Percentiles rank a stretch among this genome's conserved stretches.
Conservation (phyloP, 2,113 vertebrate species). For the Pygoscelis antarcticus region DNA sequence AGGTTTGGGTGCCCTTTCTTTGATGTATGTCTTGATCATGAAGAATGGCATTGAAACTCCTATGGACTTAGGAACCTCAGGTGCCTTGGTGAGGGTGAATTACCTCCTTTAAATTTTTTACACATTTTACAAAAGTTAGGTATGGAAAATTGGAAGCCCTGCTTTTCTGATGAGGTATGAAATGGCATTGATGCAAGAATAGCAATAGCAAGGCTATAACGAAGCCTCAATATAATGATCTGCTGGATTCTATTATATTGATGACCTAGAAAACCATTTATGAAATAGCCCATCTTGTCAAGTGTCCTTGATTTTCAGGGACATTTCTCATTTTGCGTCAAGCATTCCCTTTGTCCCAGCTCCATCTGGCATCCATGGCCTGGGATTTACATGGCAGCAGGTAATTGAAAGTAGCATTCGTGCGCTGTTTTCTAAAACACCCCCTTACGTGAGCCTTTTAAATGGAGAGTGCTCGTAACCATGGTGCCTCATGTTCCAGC, state of each 20-base stretch:
- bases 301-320: conserved; percentile 37
- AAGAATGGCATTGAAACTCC: neutral
- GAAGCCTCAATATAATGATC: neutral
- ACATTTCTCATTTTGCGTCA: neutral
- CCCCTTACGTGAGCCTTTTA: neutral
- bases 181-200: neutral
- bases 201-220: neutral
- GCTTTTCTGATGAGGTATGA: neutral
- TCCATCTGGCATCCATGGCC: neutral
- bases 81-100: neutral
- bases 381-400: conserved; percentile 16
- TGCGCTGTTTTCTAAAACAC: neutral
- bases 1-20: neutral
- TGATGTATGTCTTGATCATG: neutral
- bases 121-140: neutral
- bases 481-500: neutral
- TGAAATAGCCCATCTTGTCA: neutral
- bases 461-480: neutral
- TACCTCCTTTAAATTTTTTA: neutral
- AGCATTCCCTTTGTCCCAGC: neutral
- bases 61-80: neutral
- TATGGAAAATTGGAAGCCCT: neutral
- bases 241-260: neutral
- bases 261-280: neutral
- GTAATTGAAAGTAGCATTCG: neutral